Evolutionary conservation across 2,113 vertebrate genomes (phyloP).

Genomic region (Tichodroma muraria): DNA sequence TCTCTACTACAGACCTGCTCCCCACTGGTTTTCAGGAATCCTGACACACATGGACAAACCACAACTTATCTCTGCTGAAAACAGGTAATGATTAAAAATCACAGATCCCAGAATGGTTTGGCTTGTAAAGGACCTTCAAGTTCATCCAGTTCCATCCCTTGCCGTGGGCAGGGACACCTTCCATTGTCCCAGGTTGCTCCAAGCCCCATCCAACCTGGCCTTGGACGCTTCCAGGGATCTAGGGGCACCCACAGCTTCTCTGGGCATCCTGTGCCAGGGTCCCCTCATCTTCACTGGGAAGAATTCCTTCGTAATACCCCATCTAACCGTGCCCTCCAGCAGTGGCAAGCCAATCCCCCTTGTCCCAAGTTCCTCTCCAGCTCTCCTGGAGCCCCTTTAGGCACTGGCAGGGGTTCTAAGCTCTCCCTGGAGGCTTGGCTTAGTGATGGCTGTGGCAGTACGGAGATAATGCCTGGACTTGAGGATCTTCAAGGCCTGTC

Average conservation of each 20-base stretch:
- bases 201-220: fast-evolving
- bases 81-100: neutral
- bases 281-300: fast-evolving
- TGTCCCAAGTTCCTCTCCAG: neutral
- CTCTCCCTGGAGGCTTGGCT: neutral
- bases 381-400: neutral
- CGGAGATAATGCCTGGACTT: neutral
- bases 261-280: neutral
- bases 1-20: neutral
- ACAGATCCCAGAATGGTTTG: neutral
- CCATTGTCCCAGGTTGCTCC: neutral
- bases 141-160: neutral
- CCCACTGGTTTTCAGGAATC: neutral
- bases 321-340: neutral
- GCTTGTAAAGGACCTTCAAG: neutral
- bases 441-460: neutral
- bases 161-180: neutral
- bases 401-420: neutral
- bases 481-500: neutral
- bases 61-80: neutral
- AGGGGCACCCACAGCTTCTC: neutral
- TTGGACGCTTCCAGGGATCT: neutral
- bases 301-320: neutral
- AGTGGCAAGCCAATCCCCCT: neutral
- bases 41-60: neutral